phyloP scores from a whole-genome alignment of 2,113 vertebrate species.

The Ophiodon elongatus region DNA sequence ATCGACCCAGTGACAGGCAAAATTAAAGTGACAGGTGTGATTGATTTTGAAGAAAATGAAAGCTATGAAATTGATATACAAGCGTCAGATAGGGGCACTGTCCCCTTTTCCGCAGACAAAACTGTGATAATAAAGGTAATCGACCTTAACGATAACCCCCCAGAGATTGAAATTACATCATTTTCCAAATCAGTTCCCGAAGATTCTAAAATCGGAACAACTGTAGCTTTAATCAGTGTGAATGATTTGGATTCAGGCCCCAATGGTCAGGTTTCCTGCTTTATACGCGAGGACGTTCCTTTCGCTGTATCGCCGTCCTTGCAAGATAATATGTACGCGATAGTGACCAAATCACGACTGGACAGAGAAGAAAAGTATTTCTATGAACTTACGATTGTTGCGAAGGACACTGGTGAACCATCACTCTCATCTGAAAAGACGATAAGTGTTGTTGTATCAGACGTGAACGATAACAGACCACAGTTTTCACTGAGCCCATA shows the following conservation, averaged over 20 bases:
- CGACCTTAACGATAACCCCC: constrained; percentile 85
- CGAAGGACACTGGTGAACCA: constrained; percentile 74
- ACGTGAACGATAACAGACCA: constrained; percentile 83
- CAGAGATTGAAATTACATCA: constrained; percentile 90
- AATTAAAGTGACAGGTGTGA: constrained; percentile 66
- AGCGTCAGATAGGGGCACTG: constrained; percentile 71
- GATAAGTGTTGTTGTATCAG: constrained; percentile 75
- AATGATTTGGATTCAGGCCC: constrained; percentile 78
- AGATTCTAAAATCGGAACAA: constrained; percentile 72
- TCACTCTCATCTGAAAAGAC: constrained; percentile 68
- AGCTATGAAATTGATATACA: constrained; percentile 77
- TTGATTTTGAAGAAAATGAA: constrained; percentile 78
- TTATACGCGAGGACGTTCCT: constrained; percentile 72
- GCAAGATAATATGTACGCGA: constrained; percentile 73
- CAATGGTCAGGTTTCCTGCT: constrained; percentile 81
- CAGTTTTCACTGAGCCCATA: constrained; percentile 66
- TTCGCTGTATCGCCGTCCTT: constrained; percentile 67
- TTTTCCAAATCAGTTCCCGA: constrained; percentile 87
- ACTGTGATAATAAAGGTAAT: constrained; percentile 74
- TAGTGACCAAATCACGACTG: constrained; percentile 68
- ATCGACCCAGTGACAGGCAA: constrained; percentile 71
- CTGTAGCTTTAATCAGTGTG: constrained; percentile 76
- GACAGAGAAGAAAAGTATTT: constrained; percentile 71
- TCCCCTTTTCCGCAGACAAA: constrained; percentile 56
- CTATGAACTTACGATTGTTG: constrained; percentile 73